Base-by-base conservation (phyloP, 2,888 invertebrate species). In the Tuta absoluta region DNA sequence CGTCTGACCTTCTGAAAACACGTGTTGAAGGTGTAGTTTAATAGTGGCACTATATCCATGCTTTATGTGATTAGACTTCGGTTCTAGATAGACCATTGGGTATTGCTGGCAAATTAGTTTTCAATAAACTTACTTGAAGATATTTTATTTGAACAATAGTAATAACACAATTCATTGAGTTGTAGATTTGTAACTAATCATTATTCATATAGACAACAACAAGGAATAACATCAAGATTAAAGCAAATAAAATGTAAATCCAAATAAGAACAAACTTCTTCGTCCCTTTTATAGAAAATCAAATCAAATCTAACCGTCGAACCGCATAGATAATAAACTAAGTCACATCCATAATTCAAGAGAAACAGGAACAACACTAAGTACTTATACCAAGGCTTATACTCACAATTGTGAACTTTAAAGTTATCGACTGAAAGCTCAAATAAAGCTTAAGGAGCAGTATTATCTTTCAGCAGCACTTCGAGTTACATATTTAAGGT, bases 261-360 rank as follows among this genome's bases (percentile, higher is more conserved):
- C 51, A 11, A 62, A 59, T 48, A 61, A 61, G 17, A 59, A 60
- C 61, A 62, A 62, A 51, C 38, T 37, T 17, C 51, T 12, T 48
- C 33, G 17, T 45, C 66, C 77, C 78, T 73, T 75, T 75, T 76
- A 75, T 70, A 71, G 74, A 71, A 66, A 66, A 68, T 70, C 69
- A 74, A 78, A 78, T 78, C 77, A 75, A 76, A 75, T 68, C 66
- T 68, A 67, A 69, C 70, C 72, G 73, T 76, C 75, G 76, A 72
- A 72, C 66, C 66, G 67, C 63, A 59, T 63, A 65, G 67, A 67
- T 10, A 33, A 33, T 33, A 33, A 5, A 33, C 72, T n/a, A 75
- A 49, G 60, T 70, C 74, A 75, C 79, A 82, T 85, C 75, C 80
- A 84, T 86, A 79, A 85, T 86, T 81, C 84, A 86, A 79, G 72